Base-by-base conservation (phyloP, 2,797 vertebrate species). In the Calcarius lapponicus region DNA sequence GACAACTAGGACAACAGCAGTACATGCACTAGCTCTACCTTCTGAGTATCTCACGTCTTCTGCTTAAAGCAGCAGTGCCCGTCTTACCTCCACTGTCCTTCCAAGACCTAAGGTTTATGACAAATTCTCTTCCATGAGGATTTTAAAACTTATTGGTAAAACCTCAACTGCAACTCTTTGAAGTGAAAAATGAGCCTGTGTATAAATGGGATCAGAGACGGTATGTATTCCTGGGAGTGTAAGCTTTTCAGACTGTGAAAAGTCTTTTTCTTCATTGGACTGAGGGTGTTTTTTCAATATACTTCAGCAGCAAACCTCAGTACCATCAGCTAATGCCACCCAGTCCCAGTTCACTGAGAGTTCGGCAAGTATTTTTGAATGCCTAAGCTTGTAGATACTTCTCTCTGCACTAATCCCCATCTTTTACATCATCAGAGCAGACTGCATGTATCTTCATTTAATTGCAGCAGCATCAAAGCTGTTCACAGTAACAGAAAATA, bases 171-270 rank as follows among this genome's bases (percentile, higher is more conserved):
- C 21, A 92, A 45, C 17, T 61, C 50, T 20, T 61, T 47, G 43
- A 86, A 79, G 32, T 40, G 28, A 58, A 86, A 90, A 79, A 84
- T 9, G 9, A 29, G 28, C 20, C 19, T 54, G 21, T 28, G 54
- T 4, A 15, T 28, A 61, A 24, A 73, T 17, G 6, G 5, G 7
- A 69, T 47, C 32, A 66, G 47, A 75, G 17, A 6, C 0, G 0
- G 21, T 13, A 42, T 0, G 6, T 32, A 91, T 36, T 83, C 29
- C 31, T n/a, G 58, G 11, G 0, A 2, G 6, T 19, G 9, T 28
- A 53, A 9, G 7, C 5, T 45, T 54, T 81, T 90, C 34, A 54
- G 25, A 58, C 32, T 31, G 32, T 69, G 47, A 57, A 87, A 94
- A 75, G 43, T 32, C 2, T 36, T 69, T 65, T 90, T 58, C 13